Evolutionary conservation across 2,888 invertebrate genomes (phyloP).

Genomic region (Netelia virgata): DNA sequence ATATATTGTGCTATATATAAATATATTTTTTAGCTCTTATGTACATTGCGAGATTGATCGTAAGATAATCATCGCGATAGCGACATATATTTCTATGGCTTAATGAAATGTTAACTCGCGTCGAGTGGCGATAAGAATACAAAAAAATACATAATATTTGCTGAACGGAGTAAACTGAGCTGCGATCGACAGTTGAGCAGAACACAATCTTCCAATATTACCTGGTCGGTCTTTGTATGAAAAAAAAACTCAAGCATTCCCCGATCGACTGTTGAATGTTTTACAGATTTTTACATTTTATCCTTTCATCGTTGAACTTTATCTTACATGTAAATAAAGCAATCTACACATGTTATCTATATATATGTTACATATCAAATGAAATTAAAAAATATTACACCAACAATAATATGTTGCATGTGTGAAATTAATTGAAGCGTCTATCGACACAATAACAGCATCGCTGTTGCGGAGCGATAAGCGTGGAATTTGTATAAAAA

Average conservation of each 20-base stretch:
- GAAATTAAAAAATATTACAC: neutral
- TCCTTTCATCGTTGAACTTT: conserved; percentile 26
- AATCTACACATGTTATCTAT: neutral
- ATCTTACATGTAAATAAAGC: conserved; percentile 12
- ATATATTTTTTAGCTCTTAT: conserved; percentile 17
- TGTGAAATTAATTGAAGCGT: neutral
- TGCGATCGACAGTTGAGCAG: conserved; percentile 29
- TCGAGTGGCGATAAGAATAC: conserved; percentile 37
- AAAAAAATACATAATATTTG: conserved; percentile 39
- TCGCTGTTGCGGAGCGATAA: neutral
- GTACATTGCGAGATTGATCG: conserved; percentile 1
- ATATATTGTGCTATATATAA: conserved; percentile 1
- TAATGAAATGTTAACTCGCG: conserved; percentile 42
- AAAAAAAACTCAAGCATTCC: conserved; percentile 28
- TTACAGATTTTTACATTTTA: conserved; percentile 41
- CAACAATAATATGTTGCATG: neutral
- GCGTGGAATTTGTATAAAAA: neutral
- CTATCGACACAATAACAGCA: too few relatives aligned
- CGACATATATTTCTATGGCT: neutral
- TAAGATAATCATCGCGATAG: conserved; percentile 27
- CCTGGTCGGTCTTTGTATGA: conserved; percentile 12
- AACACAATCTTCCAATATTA: neutral
- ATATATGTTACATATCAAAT: conserved; percentile 26
- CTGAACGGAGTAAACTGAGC: conserved; percentile 22
- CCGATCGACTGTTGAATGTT: conserved; percentile 39